phyloP scores from a whole-genome alignment of 2,888 invertebrate genomes.

The Taphrorychus bicolor region DNA sequence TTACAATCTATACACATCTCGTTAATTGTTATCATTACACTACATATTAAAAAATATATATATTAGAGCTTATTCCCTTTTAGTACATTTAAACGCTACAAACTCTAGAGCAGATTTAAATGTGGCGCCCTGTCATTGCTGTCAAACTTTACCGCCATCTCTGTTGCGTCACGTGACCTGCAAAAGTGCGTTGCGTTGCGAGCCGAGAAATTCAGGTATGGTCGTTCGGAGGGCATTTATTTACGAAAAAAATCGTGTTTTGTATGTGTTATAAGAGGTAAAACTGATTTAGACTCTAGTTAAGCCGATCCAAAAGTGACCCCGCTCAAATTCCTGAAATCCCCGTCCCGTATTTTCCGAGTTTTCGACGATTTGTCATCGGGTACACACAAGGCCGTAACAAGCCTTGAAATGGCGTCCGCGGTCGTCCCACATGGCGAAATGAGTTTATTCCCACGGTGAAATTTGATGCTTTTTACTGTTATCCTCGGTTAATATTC shows the following conservation, averaged over 20 bases:
- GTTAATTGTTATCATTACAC: no score
- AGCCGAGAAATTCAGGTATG: constrained; percentile 58
- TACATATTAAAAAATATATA: no score
- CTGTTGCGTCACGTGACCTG: constrained; percentile 54
- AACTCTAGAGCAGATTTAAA: neutral
- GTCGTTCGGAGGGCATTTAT: constrained; percentile 53
- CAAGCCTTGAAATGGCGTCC: constrained; percentile 78
- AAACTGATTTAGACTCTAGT: constrained; percentile 42
- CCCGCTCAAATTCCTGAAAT: constrained; percentile 13
- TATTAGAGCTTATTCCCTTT: neutral
- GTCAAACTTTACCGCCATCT: constrained; percentile 43
- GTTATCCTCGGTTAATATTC: neutral
- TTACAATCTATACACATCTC: no score
- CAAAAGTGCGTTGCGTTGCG: constrained; percentile 57
- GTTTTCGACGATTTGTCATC: constrained; percentile 30
- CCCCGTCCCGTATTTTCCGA: constrained; percentile 16
- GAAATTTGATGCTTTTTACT: constrained; percentile 10
- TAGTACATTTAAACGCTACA: neutral
- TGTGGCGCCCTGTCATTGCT: neutral
- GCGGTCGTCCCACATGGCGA: constrained; percentile 75
- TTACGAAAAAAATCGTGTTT: constrained; percentile 45
- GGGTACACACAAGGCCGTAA: constrained; percentile 55
- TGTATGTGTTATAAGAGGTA: constrained; percentile 38
- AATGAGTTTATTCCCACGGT: constrained; percentile 22
- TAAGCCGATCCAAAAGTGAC: constrained; percentile 32